These are phyloP conservation scores for Dolichoris vasculosae DNA, from an alignment of 1,140 invertebrate genomes.

Conservation along the genomic window DNA sequence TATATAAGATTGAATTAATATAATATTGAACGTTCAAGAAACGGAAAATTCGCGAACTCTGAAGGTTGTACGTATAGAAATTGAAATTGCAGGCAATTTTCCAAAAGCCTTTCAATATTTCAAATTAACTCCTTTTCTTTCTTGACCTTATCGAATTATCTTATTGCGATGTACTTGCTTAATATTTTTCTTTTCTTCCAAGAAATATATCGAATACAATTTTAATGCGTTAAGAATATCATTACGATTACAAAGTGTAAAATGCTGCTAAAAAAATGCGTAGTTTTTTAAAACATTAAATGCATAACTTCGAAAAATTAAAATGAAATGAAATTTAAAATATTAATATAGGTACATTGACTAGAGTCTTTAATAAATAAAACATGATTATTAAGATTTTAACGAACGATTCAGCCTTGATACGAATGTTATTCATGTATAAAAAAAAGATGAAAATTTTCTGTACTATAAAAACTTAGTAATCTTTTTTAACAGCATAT, in stretches of 20 bases:
- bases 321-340: too few species aligned
- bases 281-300: not conserved
- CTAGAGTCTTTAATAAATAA: too few species aligned
- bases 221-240: not conserved
- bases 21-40: conserved; percentile 52
- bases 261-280: not conserved
- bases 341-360: not conserved
- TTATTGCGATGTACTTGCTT: too few species aligned
- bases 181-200: too few species aligned
- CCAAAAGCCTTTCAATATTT: conserved; percentile 36
- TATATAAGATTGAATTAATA: conserved; percentile 17
- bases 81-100: conserved; percentile 46
- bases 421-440: too few species aligned
- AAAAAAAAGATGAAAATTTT: too few species aligned
- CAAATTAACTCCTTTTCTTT: not conserved
- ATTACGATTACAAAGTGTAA: not conserved
- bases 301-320: not conserved
- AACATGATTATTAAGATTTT: too few species aligned
- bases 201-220: not conserved
- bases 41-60: conserved; percentile 67
- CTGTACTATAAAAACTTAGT: too few species aligned
- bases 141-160: not conserved
- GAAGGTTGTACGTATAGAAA: conserved; percentile 68
- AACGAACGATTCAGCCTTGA: too few species aligned
- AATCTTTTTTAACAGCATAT: too few species aligned